Percentiles rank a stretch among this genome's conserved stretches.
These are phyloP conservation scores for Antheraea assamensis DNA, from an alignment of 2,888 invertebrate species.

Conservation along the genomic window DNA sequence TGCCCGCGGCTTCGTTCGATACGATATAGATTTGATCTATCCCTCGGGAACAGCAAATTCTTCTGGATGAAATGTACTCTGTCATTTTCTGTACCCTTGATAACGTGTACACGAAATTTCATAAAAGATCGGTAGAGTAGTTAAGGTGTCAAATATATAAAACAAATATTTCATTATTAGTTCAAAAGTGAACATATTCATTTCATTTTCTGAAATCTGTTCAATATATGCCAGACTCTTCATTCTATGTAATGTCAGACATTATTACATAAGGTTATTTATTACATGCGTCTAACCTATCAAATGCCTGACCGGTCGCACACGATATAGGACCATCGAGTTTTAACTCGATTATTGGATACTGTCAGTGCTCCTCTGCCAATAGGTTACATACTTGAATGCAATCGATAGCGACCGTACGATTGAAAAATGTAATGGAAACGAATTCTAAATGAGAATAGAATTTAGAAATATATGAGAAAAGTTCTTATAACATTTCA, in stretches of 20 bases:
- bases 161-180: neutral
- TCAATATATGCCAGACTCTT: neutral
- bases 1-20: too few species aligned
- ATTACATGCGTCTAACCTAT: conserved; percentile 1
- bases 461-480: neutral
- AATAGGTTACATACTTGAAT: conserved; percentile 18
- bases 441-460: neutral
- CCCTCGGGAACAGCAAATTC: too few species aligned
- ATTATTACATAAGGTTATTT: conserved; percentile 14
- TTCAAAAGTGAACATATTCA: neutral
- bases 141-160: too few species aligned
- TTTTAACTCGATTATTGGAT: conserved; percentile 32
- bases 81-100: too few species aligned
- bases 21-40: too few species aligned
- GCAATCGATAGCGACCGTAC: neutral
- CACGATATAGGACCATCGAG: conserved; percentile 25
- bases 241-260: neutral
- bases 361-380: conserved; percentile 17
- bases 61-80: too few species aligned
- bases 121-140: too few species aligned
- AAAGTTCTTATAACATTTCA: neutral
- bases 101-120: too few species aligned
- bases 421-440: neutral
- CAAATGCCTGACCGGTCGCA: neutral
- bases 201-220: neutral